Evolutionary conservation across 2,888 invertebrate species (phyloP).

Genomic region (Adelphocoris suturalis): DNA sequence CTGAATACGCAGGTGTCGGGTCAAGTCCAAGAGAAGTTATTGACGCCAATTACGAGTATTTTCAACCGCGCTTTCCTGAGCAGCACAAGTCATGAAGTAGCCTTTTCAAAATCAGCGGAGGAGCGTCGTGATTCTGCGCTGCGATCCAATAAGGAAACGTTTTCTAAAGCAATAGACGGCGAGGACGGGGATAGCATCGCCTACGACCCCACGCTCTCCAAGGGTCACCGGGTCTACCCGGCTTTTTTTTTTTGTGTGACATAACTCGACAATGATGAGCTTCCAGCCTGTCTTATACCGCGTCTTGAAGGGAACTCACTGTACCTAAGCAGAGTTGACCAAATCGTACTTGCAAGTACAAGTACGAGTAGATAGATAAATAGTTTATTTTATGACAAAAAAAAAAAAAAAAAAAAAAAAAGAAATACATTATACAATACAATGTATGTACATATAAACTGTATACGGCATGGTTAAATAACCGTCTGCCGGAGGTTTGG

Average conservation of each 20-base stretch:
- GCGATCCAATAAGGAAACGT: constrained; percentile 63
- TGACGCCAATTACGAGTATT: constrained; percentile 33
- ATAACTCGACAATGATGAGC: constrained; percentile 23
- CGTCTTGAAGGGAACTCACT: neutral
- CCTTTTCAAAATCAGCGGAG: constrained; percentile 34
- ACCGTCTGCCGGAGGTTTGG: too few species aligned
- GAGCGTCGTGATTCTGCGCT: neutral
- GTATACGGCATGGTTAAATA: too few species aligned
- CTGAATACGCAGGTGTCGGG: neutral
- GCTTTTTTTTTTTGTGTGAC: constrained; percentile 43
- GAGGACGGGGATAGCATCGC: constrained; percentile 45
- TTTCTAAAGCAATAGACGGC: constrained; percentile 61
- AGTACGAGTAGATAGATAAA: too few species aligned
- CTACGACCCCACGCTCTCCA: constrained; percentile 17
- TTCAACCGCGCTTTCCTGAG: constrained; percentile 6
- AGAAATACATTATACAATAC: too few species aligned
- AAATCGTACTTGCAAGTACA: too few species aligned
- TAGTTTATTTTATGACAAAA: too few species aligned
- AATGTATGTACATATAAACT: too few species aligned
- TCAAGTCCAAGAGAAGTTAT: constrained; percentile 24
- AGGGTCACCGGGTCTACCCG: constrained; percentile 33
- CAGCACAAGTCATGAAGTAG: constrained; percentile 28
- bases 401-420: too few species aligned
- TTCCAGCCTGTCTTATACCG: neutral
- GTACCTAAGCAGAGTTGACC: too few species aligned